phyloP scores from a whole-genome alignment of 2,797 vertebrate species.

The Menidia menidia region DNA sequence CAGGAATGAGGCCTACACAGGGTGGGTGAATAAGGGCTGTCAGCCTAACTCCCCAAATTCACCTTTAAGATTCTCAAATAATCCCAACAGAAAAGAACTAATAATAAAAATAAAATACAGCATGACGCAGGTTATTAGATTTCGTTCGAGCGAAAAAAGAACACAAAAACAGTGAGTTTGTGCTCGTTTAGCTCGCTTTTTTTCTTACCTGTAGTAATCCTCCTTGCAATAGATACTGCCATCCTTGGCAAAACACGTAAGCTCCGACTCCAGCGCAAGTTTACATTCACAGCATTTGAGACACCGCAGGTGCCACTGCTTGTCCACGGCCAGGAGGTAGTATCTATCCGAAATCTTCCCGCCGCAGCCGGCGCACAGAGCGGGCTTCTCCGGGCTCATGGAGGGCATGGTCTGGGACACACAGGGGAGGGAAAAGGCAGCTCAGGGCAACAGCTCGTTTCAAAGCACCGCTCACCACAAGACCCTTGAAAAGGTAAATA shows the following conservation, averaged over 20 bases:
- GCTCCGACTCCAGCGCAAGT: constrained; percentile 96
- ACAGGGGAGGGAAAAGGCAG: constrained; percentile 15
- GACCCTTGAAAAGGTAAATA: background rate
- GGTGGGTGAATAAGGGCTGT: constrained; percentile 29
- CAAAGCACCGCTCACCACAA: background rate
- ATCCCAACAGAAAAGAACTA: background rate
- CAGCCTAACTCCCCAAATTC: background rate
- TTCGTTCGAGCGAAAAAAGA: background rate
- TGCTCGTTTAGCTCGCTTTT: background rate
- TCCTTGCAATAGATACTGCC: constrained; percentile 99
- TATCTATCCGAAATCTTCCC: constrained; percentile 98
- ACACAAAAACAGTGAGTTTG: too few relatives aligned
- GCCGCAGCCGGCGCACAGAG: constrained; percentile 96
- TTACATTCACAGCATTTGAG: constrained; percentile 99
- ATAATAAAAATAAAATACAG: background rate
- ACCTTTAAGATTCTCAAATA: too few relatives aligned
- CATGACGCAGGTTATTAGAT: background rate
- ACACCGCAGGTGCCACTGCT: constrained; percentile 98
- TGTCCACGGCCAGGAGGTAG: constrained; percentile 99
- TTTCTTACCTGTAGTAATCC: constrained; percentile 98
- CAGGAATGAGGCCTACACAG: constrained; percentile 17
- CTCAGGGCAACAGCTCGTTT: constrained; percentile 5
- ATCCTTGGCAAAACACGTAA: constrained; percentile 99
- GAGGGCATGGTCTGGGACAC: constrained; percentile 91
- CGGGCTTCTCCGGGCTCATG: constrained; percentile 96